These are phyloP conservation scores for Myocastor coypus DNA, from an alignment of 2,113 vertebrate genomes.

Conservation along the genomic window DNA sequence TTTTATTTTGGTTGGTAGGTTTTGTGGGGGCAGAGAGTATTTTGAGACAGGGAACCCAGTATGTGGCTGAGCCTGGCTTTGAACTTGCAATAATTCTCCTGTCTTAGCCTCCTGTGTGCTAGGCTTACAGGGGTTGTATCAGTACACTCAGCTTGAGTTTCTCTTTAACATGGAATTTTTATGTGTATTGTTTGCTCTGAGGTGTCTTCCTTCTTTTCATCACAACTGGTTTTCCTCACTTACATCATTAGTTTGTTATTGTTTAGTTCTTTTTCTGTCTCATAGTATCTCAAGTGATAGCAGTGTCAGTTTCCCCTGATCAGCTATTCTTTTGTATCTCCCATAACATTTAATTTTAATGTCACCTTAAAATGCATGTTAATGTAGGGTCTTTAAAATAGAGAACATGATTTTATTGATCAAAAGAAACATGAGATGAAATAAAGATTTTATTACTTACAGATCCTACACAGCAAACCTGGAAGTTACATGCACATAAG, in stretches of 20 bases:
- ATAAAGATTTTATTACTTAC: not conserved
- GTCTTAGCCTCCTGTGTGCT: not conserved
- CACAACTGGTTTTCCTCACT: not conserved
- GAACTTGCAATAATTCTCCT: not conserved
- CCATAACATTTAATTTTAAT: not conserved
- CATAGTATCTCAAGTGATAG: no score
- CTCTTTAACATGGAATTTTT: not conserved
- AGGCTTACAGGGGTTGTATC: not conserved
- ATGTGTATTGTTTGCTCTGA: not conserved
- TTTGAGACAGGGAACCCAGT: not conserved
- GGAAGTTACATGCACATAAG: not conserved
- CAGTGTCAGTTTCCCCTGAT: no score
- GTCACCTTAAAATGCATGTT: not conserved
- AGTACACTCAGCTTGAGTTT: not conserved
- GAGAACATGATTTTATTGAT: not conserved
- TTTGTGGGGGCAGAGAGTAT: no score
- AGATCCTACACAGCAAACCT: not conserved
- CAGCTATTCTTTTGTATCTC: not conserved
- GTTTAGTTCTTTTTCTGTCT: not conserved
- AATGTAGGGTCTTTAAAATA: not conserved
- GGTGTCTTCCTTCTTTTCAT: not conserved
- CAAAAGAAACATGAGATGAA: not conserved
- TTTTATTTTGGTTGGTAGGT: not conserved
- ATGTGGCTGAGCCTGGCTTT: not conserved
- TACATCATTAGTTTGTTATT: not conserved